phyloP scores from a whole-genome alignment of 2,113 vertebrate genomes.

The Limnothrissa miodon region DNA sequence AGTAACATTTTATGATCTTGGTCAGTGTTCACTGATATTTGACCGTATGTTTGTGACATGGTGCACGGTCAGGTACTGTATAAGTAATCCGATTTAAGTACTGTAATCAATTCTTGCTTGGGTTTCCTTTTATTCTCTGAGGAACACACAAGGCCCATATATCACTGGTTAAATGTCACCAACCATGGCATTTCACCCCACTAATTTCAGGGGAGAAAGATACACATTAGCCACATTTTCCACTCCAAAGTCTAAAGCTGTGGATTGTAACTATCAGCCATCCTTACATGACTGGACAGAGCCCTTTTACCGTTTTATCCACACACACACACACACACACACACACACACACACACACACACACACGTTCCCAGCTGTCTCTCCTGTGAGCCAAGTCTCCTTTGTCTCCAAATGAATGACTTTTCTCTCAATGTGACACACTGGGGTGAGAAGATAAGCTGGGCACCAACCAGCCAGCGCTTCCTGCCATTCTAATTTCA shows the following conservation, averaged over 20 bases:
- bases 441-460: slow-evolving; percentile 46
- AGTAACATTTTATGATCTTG: no score
- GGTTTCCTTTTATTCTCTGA: neutral
- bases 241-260: neutral
- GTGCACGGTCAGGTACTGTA: no score
- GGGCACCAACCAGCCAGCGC: neutral
- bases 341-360: neutral
- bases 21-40: no score
- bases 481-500: neutral
- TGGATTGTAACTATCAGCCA: slow-evolving; percentile 14
- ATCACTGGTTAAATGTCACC: neutral
- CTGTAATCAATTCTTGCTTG: neutral
- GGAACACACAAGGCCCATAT: neutral
- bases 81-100: neutral
- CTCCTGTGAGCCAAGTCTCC: slow-evolving; percentile 14
- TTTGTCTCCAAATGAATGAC: slow-evolving; percentile 47
- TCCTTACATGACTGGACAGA: neutral
- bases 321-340: neutral
- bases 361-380: slow-evolving; percentile 8
- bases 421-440: slow-evolving; percentile 37
- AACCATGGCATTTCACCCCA: neutral
- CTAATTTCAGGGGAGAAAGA: neutral
- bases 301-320: neutral
- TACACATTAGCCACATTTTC: neutral
- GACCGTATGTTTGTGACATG: neutral